Conservation (phyloP, 2,113 vertebrate species). For the Melozone crissalis region DNA sequence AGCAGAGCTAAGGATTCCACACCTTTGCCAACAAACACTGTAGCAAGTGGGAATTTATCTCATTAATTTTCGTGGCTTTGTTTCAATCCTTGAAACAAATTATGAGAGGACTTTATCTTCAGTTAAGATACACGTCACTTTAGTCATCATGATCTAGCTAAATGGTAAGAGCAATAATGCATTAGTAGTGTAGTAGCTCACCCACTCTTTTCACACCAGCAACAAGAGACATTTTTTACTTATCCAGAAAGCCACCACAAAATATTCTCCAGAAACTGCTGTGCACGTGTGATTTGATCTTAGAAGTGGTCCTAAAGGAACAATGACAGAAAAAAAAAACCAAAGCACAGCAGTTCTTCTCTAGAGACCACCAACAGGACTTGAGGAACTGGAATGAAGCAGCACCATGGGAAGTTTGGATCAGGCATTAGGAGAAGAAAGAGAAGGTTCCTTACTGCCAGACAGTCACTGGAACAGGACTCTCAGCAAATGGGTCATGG, state of each 20-base stretch:
- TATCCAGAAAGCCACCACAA: not conserved
- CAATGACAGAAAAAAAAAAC: not conserved
- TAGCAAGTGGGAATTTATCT: not conserved
- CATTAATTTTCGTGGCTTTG: conserved; percentile 21
- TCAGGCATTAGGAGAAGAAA: not conserved
- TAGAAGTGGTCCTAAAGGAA: not conserved
- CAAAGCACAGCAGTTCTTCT: not conserved
- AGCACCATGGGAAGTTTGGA: not conserved
- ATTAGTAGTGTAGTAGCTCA: not conserved
- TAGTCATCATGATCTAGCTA: conserved; percentile 9
- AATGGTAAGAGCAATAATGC: conserved; percentile 24
- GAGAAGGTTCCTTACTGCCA: not conserved
- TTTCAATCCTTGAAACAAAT: conserved; percentile 18
- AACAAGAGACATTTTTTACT: not conserved
- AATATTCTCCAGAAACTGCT: not conserved
- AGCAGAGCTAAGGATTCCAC: not conserved
- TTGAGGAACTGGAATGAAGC: accelerated
- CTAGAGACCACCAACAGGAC: not conserved
- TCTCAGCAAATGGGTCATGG: not conserved
- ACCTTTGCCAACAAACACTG: conserved; percentile 10
- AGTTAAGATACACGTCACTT: not conserved
- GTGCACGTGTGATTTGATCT: not conserved
- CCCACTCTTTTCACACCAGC: not conserved
- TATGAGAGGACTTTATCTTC: not conserved
- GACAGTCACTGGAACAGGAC: not conserved